Base-by-base conservation (phyloP, 2,113 vertebrate species). In the Cariama cristata region DNA sequence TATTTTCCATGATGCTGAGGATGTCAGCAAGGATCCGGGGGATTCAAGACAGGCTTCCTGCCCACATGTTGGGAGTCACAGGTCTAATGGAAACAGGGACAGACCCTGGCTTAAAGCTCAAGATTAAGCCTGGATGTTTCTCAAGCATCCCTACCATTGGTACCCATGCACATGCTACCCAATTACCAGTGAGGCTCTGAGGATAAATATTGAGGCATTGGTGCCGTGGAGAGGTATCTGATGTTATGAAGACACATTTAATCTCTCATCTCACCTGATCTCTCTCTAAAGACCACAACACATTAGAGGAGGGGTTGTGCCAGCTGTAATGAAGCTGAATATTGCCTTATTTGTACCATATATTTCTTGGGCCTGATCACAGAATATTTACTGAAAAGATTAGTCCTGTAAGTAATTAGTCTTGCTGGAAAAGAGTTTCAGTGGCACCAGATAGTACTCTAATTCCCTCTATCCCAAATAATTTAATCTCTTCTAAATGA, bases 401-500 rank as follows among this genome's bases (percentile, higher is more conserved):
- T 73, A 96, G 73, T 75, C 13, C 69, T 87, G 40, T 55, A 91
- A 85, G 73, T 93, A 91, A 91, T 87, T 84, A 91, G 73, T 74
- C 47, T 68, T 89, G 62, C 58, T 88, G 50, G 66, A 82, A 95
- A 89, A 89, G 66, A 79, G 50, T 95, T 91, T 94, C 69, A 58
- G 62, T 62, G 53, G 49, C 52, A 88, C 12, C 30, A 93, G 71
- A 93, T 95, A 95, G 91, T 62, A 74, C 28, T 88, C 32, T 53
- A 80, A 93, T 88, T 96, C 84, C 8, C 23, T 89, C 69, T 90
- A 73, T 62, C 69, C 89, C 88, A 93, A 95, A 89, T 83, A 91
- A 93, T 89, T 95, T 95, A 79, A 91, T 93, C 40, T 95, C 38
- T 87, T 82, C 63, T 91, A 94, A 97, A 95, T 67, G 33, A 96